These are phyloP conservation scores for Nomada goodeniana DNA, from an alignment of 2,888 invertebrate genomes.

Conservation along the genomic window DNA sequence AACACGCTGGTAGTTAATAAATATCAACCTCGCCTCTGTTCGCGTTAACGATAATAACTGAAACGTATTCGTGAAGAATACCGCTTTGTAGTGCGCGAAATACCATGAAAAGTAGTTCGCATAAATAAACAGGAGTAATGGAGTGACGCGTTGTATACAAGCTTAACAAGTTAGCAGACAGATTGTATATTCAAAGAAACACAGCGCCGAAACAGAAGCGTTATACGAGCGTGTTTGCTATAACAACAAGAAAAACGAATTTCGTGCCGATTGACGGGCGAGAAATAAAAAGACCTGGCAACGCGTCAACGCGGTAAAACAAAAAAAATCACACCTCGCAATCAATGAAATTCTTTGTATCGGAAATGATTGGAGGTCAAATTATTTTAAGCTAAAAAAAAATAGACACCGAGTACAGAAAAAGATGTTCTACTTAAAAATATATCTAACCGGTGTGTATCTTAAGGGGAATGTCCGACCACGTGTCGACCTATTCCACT, in stretches of 20 bases:
- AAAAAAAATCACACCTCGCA: neutral
- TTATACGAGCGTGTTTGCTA: neutral
- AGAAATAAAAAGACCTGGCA: neutral
- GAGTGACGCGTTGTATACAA: neutral
- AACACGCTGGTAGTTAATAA: no score
- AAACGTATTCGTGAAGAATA: no score
- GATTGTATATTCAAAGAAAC: neutral
- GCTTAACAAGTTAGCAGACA: conserved; percentile 9
- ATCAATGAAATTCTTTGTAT: neutral
- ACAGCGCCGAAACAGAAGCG: neutral
- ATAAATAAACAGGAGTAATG: conserved; percentile 8
- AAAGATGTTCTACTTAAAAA: no score
- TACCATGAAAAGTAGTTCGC: neutral
- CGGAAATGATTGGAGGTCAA: no score
- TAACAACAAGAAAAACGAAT: neutral
- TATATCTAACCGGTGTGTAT: no score
- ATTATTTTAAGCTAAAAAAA: no score
- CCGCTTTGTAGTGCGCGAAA: neutral
- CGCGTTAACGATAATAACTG: no score
- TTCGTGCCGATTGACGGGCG: neutral
- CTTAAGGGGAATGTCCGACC: no score
- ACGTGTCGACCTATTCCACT: no score
- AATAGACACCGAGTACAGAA: no score
- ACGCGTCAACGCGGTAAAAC: neutral
- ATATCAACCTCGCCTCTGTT: no score